Evolutionary conservation across 2,797 vertebrate genomes (phyloP).

Genomic region (Accipiter superciliosus): DNA sequence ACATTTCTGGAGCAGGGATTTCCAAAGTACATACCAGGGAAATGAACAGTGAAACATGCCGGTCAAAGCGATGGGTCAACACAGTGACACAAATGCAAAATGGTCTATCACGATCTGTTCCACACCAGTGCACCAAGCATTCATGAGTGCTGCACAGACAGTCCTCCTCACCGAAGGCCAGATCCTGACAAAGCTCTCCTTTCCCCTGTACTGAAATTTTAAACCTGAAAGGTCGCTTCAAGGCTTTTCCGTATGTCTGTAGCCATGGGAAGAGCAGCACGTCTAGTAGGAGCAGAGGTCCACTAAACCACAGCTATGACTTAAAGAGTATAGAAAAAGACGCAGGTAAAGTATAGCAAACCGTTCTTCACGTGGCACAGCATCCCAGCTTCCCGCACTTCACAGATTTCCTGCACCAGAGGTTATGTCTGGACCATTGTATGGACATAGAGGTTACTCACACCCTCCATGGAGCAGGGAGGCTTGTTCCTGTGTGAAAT

Average conservation of each 20-base stretch:
- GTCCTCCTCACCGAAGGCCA: neutral
- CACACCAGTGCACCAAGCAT: accelerated
- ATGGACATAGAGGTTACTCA: neutral
- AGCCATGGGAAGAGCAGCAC: neutral
- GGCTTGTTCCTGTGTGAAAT: neutral
- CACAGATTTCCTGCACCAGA: neutral
- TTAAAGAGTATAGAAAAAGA: neutral
- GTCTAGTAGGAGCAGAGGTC: neutral
- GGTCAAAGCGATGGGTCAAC: neutral
- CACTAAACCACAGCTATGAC: neutral
- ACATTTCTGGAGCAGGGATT: neutral
- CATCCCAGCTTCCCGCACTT: neutral
- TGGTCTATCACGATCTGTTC: neutral
- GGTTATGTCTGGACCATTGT: neutral
- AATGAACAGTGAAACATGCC: neutral
- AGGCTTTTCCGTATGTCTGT: neutral
- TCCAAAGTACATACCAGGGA: neutral
- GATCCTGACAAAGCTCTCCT: neutral
- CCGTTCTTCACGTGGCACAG: neutral
- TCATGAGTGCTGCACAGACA: neutral
- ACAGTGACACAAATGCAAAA: neutral
- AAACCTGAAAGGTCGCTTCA: neutral
- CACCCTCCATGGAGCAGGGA: neutral
- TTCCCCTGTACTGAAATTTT: neutral
- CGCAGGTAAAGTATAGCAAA: neutral